These are phyloP conservation scores for Tiphia femorata DNA, from an alignment of 2,888 invertebrate species.

Conservation along the genomic window DNA sequence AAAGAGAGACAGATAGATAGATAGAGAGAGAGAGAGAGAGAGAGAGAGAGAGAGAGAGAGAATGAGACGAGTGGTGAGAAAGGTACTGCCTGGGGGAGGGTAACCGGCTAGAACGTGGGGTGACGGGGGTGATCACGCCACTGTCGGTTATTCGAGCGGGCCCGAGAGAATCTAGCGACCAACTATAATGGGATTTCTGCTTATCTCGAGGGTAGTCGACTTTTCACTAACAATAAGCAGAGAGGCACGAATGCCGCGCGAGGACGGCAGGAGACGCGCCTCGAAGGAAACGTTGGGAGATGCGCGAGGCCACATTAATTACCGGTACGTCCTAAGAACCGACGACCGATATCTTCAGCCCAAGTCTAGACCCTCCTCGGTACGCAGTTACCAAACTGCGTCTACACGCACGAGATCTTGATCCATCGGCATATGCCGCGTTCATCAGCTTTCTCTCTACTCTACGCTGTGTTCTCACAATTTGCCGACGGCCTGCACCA, in stretches of 20 bases:
- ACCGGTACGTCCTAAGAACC: slow-evolving; percentile 35
- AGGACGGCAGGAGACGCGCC: slow-evolving; percentile 30
- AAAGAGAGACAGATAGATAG: slow-evolving; percentile 3
- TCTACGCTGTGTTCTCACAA: too few species aligned
- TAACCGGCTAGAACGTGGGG: not conserved
- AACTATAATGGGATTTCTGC: slow-evolving; percentile 64
- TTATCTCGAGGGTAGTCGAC: slow-evolving; percentile 56
- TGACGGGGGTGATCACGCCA: not conserved
- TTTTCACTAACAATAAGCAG: slow-evolving; percentile 35
- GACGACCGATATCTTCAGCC: too few species aligned
- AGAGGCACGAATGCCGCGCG: slow-evolving; percentile 18
- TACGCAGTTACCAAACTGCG: too few species aligned
- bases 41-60: not conserved
- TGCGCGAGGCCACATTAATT: slow-evolving; percentile 57
- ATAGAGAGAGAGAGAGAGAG: slow-evolving; percentile 3
- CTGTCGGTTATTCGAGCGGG: slow-evolving; percentile 23
- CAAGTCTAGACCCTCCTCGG: too few species aligned
- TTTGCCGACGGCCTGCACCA: too few species aligned
- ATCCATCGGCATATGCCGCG: too few species aligned
- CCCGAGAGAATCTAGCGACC: slow-evolving; percentile 54
- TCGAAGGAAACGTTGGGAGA: slow-evolving; percentile 44
- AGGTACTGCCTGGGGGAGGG: slow-evolving; percentile 3
- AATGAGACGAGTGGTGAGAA: slow-evolving; percentile 1
- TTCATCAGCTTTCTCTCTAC: too few species aligned
- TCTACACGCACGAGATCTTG: too few species aligned